Base-by-base conservation (phyloP, 2,888 invertebrate species). In the Eupithecia vulgata region DNA sequence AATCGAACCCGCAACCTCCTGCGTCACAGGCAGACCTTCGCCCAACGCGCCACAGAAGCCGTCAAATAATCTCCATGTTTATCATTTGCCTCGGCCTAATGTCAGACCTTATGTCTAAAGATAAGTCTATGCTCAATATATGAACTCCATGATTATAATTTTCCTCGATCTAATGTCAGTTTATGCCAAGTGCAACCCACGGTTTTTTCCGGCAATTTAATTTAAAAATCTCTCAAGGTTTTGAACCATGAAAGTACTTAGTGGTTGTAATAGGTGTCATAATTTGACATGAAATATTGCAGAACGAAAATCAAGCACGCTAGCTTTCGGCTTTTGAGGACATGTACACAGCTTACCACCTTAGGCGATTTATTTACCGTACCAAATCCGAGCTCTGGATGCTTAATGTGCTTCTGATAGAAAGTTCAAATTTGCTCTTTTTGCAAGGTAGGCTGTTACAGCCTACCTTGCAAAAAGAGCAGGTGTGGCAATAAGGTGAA, bases 331-430 rank as follows among this genome's bases (percentile, higher is more conserved):
- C 64, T 76, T 77, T 77, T 73, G 62, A 69, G 74, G 75, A 69
- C 79, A 75, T 68, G 74, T 71, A 75, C 68, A 70, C 57, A 74
- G 61, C 45, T 68, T 68, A 68, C 70, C 68, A 71, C 78, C 78
- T 72, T 61, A 77, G 78, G 79, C 78, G 73, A 73, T 61, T 76
- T 78, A 80, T 80, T 80, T 78, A 77, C 78, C 80, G 77, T 77
- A 76, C 48, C 57, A 72, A 74, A 64, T 77, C 25, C 8, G n/a
- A 57, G 76, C 72, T 65, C 48, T 15, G 2, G 64, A 25, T 12
- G 7, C 12, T 30, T 30, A 67, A 59, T 71, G 0, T 68, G 4
- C 13, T 7, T n/a, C 21, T 69, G 34, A 62, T 62, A 7, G 35
- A 42, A n/a, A 12, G 48, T 10, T 21, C 7, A 52, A 10, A 21